phyloP scores from a whole-genome alignment of 2,888 invertebrate genomes.

The Sepiola atlantica region DNA sequence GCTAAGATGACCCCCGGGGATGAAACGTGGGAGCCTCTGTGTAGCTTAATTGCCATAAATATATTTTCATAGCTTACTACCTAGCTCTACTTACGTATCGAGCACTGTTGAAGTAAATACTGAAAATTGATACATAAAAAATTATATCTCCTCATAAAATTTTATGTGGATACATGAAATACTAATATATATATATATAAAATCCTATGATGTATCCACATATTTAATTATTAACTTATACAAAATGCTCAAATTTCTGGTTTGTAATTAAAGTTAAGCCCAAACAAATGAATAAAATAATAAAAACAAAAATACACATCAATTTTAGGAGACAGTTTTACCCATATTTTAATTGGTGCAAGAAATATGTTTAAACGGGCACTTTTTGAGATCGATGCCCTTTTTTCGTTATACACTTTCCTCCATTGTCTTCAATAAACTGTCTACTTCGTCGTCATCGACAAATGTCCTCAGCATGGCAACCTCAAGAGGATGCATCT shows the following conservation, averaged over 20 bases:
- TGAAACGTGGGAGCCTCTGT: too few species aligned
- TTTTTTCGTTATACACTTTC: neutral
- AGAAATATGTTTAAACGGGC: neutral
- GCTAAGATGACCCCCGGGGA: too few species aligned
- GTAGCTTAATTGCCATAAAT: too few species aligned
- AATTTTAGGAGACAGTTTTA: neutral
- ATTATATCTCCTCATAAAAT: too few species aligned
- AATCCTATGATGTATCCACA: too few species aligned
- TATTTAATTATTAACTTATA: too few species aligned
- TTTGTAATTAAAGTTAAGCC: neutral
- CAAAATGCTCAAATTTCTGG: neutral
- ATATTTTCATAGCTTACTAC: too few species aligned
- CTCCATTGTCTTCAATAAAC: neutral
- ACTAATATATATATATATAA: too few species aligned
- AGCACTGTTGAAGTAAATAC: too few species aligned
- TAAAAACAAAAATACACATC: neutral
- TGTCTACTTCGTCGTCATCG: conserved; percentile 57
- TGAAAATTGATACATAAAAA: too few species aligned
- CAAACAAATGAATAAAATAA: neutral
- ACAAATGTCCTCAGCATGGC: conserved; percentile 83
- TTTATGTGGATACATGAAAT: too few species aligned
- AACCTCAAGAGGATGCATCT: conserved; percentile 91
- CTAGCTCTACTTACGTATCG: too few species aligned
- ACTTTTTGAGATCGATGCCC: neutral
- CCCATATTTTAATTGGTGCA: neutral